Evolutionary conservation across 2,113 vertebrate species (phyloP).

Genomic region (Rhabdomys dilectus): DNA sequence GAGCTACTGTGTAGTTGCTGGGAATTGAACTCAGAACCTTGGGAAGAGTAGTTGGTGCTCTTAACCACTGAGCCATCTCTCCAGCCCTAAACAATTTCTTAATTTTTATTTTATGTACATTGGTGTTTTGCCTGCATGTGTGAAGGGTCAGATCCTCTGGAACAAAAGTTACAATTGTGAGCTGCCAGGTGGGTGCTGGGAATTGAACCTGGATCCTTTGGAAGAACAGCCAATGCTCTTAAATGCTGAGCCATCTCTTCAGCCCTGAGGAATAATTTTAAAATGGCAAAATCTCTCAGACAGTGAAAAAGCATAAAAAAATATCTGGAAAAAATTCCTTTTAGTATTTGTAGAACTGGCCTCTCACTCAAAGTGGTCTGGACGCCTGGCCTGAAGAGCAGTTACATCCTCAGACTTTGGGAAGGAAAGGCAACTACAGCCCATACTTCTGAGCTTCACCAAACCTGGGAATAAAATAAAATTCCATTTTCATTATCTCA

Average conservation of each 20-base stretch:
- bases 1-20: too few relatives aligned
- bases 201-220: neutral
- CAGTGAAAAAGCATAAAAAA: neutral
- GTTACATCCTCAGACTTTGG: neutral
- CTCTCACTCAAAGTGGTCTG: neutral
- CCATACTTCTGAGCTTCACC: neutral
- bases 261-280: neutral
- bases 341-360: neutral
- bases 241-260: neutral
- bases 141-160: neutral
- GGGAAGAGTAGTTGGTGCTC: too few relatives aligned
- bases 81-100: neutral
- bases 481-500: neutral
- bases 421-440: neutral
- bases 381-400: neutral
- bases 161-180: neutral
- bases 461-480: neutral
- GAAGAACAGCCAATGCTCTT: neutral
- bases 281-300: neutral
- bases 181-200: neutral
- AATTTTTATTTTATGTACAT: neutral
- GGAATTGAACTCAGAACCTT: too few relatives aligned
- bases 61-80: too few relatives aligned
- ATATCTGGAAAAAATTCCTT: neutral
- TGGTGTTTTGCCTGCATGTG: neutral